Evolutionary conservation across 2,113 vertebrate genomes (phyloP).

Genomic region (Peromyscus californicus): DNA sequence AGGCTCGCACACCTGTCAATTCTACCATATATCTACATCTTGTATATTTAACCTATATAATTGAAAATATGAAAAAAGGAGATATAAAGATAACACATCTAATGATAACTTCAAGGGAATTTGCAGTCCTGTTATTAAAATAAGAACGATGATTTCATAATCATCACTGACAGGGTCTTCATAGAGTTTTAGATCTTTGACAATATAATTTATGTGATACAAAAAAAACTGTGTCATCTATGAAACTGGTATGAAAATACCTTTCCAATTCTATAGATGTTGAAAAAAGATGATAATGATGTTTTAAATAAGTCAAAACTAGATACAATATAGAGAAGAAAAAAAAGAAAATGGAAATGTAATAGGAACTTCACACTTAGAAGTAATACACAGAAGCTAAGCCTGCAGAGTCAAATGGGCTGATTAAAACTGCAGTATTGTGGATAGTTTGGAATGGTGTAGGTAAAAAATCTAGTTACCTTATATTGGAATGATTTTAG

Average conservation of each 20-base stretch:
- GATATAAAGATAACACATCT: background rate
- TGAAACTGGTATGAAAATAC: background rate
- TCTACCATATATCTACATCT: background rate
- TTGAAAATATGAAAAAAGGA: background rate
- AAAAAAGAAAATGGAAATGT: accelerated
- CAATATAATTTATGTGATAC: slow-evolving; percentile 3
- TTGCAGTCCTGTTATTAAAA: background rate
- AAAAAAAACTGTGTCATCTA: background rate
- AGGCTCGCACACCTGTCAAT: background rate
- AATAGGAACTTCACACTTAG: background rate
- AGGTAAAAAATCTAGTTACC: background rate
- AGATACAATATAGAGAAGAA: background rate
- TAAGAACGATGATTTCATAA: background rate
- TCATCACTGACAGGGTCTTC: background rate
- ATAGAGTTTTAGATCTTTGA: background rate
- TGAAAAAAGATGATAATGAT: background rate
- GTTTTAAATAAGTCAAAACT: background rate
- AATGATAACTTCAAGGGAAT: background rate
- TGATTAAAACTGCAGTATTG: background rate
- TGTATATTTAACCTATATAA: background rate
- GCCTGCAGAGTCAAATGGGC: too few relatives aligned
- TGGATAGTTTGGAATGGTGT: too few relatives aligned
- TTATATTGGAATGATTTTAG: background rate
- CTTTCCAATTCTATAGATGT: background rate
- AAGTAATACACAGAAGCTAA: too few relatives aligned